phyloP scores from a whole-genome alignment of 2,888 invertebrate genomes.

The Ctena decussata region DNA sequence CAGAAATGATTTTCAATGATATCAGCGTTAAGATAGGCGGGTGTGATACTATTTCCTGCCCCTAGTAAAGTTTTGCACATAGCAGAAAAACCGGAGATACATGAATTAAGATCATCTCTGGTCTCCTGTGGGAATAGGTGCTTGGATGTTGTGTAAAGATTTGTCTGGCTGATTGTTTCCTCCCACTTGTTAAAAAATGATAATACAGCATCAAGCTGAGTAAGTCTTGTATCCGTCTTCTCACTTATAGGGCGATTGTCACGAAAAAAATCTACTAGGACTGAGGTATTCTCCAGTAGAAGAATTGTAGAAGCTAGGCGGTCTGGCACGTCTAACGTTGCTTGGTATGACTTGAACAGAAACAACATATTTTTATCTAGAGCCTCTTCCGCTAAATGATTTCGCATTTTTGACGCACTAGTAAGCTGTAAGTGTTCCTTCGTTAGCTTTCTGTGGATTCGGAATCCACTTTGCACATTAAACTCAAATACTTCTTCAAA shows the following conservation, averaged over 20 bases:
- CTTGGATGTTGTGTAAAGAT: too few species aligned
- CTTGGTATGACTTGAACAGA: constrained; percentile 46
- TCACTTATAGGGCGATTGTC: constrained; percentile 29
- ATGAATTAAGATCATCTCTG: too few species aligned
- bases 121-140: too few species aligned
- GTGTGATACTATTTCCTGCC: too few species aligned
- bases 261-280: constrained; percentile 36
- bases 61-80: too few species aligned
- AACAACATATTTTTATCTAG: constrained; percentile 53
- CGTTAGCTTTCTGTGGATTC: constrained; percentile 40
- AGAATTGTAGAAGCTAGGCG: constrained; percentile 30
- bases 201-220: background rate
- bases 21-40: too few species aligned
- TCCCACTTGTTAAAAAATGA: constrained; percentile 46
- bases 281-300: constrained; percentile 37
- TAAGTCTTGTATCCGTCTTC: background rate
- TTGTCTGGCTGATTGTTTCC: background rate
- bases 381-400: constrained; percentile 43
- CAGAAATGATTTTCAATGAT: too few species aligned
- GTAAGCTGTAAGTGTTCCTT: constrained; percentile 43
- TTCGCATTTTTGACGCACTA: constrained; percentile 48
- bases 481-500: constrained; percentile 28
- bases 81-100: too few species aligned
- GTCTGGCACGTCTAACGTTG: constrained; percentile 32
- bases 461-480: constrained; percentile 47